Evolutionary conservation across 2,113 vertebrate genomes (phyloP).

Genomic region (Melanerpes formicivorus): DNA sequence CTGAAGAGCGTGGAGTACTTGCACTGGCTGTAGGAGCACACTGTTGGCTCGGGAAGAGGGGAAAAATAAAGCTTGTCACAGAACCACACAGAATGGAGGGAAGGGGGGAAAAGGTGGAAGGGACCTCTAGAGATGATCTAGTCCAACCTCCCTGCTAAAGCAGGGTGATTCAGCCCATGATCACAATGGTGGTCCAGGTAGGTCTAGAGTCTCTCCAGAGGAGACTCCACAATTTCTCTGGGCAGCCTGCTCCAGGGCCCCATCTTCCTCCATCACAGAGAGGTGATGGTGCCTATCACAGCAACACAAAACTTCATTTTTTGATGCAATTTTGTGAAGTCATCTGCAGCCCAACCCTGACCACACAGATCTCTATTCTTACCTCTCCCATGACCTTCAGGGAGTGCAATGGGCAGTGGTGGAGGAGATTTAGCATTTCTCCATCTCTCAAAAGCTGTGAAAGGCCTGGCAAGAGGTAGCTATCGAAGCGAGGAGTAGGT

Average conservation of each 20-base stretch:
- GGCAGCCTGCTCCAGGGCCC: neutral
- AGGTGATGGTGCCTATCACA: neutral
- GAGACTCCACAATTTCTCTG: neutral
- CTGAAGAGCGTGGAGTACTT: neutral
- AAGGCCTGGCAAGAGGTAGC: neutral
- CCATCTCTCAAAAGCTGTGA: neutral
- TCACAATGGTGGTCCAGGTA: too few relatives aligned
- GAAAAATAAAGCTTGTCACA: neutral
- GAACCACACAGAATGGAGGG: neutral
- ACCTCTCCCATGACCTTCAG: neutral
- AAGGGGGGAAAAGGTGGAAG: too few relatives aligned
- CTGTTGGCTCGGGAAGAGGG: neutral
- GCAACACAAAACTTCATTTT: neutral
- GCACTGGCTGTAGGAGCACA: neutral
- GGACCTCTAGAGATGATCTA: neutral
- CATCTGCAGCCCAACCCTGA: neutral
- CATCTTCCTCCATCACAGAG: neutral
- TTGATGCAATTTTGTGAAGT: neutral
- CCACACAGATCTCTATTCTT: accelerated
- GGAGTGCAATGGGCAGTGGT: accelerated
- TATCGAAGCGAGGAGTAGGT: accelerated
- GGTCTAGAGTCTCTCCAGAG: neutral
- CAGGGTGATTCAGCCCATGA: neutral
- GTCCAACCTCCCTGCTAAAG: neutral
- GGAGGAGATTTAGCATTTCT: accelerated